Evolutionary conservation across 2,797 vertebrate genomes (phyloP).

Genomic region (Coreius guichenoti): DNA sequence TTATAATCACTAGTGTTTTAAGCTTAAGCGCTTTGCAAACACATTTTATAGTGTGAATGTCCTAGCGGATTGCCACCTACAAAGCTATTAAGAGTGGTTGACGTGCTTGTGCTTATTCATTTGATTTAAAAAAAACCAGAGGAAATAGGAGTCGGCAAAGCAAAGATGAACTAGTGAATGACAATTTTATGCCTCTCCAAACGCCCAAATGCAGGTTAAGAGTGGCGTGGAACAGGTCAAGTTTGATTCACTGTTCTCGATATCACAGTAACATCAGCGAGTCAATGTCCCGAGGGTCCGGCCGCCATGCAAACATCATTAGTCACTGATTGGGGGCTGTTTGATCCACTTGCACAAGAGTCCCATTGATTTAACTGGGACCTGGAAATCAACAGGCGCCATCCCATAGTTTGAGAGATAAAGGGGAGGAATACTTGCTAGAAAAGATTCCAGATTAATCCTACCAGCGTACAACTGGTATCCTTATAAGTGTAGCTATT

Average conservation of each 20-base stretch:
- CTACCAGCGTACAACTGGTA: not conserved
- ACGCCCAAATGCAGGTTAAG: not conserved
- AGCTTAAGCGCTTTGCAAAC: conserved; percentile 29
- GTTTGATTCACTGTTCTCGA: conserved; percentile 10
- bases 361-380: conserved; percentile 13
- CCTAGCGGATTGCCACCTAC: conserved; percentile 12
- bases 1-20: conserved; percentile 46
- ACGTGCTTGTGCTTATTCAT: not conserved
- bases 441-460: conserved; percentile 41
- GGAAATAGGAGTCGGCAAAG: not conserved
- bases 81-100: not conserved
- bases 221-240: not conserved
- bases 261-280: conserved; percentile 19
- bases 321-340: conserved; percentile 21
- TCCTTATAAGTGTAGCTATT: conserved; percentile 40
- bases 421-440: conserved; percentile 14
- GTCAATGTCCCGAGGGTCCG: conserved; percentile 3
- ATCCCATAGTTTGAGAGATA: conserved; percentile 18
- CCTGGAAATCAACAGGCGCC: conserved; percentile 44
- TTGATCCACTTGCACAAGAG: conserved; percentile 23
- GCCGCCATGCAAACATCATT: conserved; percentile 29
- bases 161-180: not conserved
- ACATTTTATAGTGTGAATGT: not conserved
- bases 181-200: not conserved
- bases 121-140: not conserved